phyloP scores from a whole-genome alignment of 2,797 vertebrate genomes.

The Xerus rutilus region DNA sequence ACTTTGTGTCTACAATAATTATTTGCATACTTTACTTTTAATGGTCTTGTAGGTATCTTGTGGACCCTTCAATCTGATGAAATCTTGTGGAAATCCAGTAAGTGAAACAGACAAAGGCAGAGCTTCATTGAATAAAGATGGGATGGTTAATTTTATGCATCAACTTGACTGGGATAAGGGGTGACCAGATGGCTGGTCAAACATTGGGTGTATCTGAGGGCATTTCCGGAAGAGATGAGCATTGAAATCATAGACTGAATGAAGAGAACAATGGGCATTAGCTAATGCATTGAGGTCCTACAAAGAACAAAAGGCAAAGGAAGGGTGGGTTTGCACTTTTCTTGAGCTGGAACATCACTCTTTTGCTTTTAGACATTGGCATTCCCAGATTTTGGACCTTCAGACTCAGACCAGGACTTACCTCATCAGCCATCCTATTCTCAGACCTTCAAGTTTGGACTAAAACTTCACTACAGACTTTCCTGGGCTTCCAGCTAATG shows the following conservation, averaged over 20 bases:
- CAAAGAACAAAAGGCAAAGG: not conserved
- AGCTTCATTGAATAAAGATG: not conserved
- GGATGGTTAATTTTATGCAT: not conserved
- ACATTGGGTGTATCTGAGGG: not conserved
- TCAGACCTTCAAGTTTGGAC: not conserved
- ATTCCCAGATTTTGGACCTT: not conserved
- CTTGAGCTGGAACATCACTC: not conserved
- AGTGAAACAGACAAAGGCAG: slow-evolving; percentile 7
- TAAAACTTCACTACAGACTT: not conserved
- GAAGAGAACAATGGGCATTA: not conserved
- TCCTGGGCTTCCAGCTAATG: not conserved
- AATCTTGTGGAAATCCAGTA: not conserved
- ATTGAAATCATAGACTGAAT: not conserved
- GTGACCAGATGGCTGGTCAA: not conserved
- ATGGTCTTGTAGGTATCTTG: slow-evolving; percentile 28
- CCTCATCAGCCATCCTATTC: not conserved
- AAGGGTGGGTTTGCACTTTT: not conserved
- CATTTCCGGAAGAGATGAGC: not conserved
- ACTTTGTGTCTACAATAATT: slow-evolving; percentile 23
- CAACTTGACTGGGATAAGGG: not conserved
- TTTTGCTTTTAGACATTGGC: not conserved
- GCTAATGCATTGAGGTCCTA: not conserved
- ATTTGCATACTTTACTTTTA: not conserved
- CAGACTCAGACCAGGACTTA: not conserved
- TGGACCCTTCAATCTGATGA: not conserved